Conservation (phyloP, 2,888 invertebrate species). For the Dryomyza anilis region DNA sequence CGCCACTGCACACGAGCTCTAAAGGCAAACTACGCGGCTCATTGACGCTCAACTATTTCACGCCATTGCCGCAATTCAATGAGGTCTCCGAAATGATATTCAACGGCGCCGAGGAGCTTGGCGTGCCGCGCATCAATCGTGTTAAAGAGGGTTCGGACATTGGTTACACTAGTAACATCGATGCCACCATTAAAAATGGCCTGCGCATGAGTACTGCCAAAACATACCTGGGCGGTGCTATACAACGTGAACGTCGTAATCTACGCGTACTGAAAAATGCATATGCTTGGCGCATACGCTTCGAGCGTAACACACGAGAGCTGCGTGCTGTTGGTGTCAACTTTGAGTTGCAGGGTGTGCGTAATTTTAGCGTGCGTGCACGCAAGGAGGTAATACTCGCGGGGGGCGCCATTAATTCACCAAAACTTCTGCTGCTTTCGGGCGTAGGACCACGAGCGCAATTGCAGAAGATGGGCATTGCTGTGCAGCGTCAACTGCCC, state of each 20-base stretch:
- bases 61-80: slow-evolving; percentile 40
- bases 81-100: slow-evolving; percentile 62
- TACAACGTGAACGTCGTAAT: slow-evolving; percentile 39
- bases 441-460: slow-evolving; percentile 45
- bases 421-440: slow-evolving; percentile 45
- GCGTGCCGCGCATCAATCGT: slow-evolving; percentile 68
- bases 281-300: not conserved
- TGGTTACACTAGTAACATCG: slow-evolving; percentile 66
- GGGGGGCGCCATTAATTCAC: slow-evolving; percentile 48
- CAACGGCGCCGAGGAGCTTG: slow-evolving; percentile 70
- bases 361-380: slow-evolving; percentile 32
- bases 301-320: not conserved
- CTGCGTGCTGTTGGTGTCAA: slow-evolving; percentile 40
- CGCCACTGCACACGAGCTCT: slow-evolving; percentile 54
- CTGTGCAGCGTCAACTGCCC: slow-evolving; percentile 39
- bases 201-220: slow-evolving; percentile 65
- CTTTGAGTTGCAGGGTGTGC: slow-evolving; percentile 27
- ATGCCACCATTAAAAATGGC: slow-evolving; percentile 65
- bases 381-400: slow-evolving; percentile 45
- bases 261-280: slow-evolving; percentile 38
- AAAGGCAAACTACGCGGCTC: slow-evolving; percentile 62
- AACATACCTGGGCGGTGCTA: slow-evolving; percentile 62
- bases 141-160: slow-evolving; percentile 63
- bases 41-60: slow-evolving; percentile 58
- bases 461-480: slow-evolving; percentile 36